phyloP scores from a whole-genome alignment of 2,888 invertebrate genomes.

The Amphipoea lucens region DNA sequence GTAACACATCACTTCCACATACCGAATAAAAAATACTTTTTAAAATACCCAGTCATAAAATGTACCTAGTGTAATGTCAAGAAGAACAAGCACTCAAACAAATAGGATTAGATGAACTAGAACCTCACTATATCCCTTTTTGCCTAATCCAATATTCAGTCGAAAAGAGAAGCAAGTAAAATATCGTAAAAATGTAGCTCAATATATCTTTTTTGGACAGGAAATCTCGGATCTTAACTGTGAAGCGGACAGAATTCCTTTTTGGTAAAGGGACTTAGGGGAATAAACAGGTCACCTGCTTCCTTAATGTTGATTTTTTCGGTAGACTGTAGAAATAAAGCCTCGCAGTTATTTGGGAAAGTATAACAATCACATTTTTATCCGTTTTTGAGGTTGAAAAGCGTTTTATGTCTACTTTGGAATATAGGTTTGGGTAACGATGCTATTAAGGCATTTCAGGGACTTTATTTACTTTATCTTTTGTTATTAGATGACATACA shows the following conservation, averaged over 20 bases:
- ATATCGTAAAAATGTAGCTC: constrained; percentile 64
- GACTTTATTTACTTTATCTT: neutral
- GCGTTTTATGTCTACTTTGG: constrained; percentile 1
- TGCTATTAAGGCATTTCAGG: neutral
- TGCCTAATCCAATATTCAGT: constrained; percentile 65
- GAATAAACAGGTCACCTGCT: constrained; percentile 63
- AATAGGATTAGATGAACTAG: constrained; percentile 64
- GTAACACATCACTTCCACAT: neutral
- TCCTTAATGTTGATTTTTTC: constrained; percentile 47
- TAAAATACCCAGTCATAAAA: neutral
- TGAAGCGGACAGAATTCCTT: constrained; percentile 54
- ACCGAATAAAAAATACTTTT: constrained; percentile 12
- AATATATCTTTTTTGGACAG: constrained; percentile 63
- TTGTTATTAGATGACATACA: neutral
- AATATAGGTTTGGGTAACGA: neutral
- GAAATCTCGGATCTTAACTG: constrained; percentile 55
- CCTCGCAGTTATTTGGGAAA: constrained; percentile 21
- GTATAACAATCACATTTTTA: constrained; percentile 31
- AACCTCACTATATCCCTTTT: constrained; percentile 50
- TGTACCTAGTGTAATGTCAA: constrained; percentile 17
- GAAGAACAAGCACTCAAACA: constrained; percentile 54
- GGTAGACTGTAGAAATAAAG: constrained; percentile 44
- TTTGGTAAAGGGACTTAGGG: constrained; percentile 55
- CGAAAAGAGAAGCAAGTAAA: constrained; percentile 65
- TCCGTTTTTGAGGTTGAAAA: neutral